Evolutionary conservation across 2,113 vertebrate genomes (phyloP).

Genomic region (Dipodomys ordii): DNA sequence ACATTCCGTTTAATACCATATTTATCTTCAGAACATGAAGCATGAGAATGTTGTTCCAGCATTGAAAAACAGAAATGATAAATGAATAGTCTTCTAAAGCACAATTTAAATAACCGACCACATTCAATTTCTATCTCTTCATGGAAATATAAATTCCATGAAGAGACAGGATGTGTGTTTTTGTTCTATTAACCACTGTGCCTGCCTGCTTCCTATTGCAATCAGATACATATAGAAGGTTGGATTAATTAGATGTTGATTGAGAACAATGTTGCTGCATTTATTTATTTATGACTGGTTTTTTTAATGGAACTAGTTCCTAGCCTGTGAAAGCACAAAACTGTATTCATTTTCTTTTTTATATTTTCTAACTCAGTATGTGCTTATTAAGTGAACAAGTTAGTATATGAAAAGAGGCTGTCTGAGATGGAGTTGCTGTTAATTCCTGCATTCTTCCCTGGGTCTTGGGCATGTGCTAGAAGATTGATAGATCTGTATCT

Average conservation of each 20-base stretch:
- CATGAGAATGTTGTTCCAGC: neutral
- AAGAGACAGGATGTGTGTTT: neutral
- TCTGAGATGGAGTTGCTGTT: neutral
- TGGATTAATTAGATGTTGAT: neutral
- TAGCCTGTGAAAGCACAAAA: neutral
- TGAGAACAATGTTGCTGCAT: neutral
- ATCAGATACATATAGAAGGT: neutral
- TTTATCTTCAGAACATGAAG: constrained; percentile 78
- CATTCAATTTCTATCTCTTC: constrained; percentile 43
- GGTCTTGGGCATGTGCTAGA: neutral
- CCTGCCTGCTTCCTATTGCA: neutral
- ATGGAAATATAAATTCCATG: constrained; percentile 41
- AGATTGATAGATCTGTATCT: neutral
- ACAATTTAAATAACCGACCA: constrained; percentile 39
- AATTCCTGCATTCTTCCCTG: neutral
- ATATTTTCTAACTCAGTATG: neutral
- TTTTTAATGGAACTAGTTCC: neutral
- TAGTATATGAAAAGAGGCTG: neutral
- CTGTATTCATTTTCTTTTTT: neutral
- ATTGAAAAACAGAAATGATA: constrained; percentile 56
- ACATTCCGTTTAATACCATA: constrained; percentile 74
- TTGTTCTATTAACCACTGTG: neutral
- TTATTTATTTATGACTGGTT: neutral
- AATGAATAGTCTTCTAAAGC: neutral
- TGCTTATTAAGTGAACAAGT: neutral